Conservation (phyloP, 2,888 invertebrate genomes). For the Leptinotarsa haldemani region DNA sequence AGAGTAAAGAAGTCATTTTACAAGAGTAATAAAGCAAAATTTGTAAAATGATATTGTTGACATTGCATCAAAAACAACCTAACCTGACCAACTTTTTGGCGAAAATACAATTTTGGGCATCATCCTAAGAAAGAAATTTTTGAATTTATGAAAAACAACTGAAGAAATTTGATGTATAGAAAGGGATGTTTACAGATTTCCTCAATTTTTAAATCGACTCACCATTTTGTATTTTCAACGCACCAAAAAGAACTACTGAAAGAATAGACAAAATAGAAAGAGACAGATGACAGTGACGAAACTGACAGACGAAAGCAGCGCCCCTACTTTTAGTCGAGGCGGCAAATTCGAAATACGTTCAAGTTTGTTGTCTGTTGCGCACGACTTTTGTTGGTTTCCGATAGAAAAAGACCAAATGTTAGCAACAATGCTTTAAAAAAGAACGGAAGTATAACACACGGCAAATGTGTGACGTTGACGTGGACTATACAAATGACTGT, state of each 20-base stretch:
- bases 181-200: constrained; percentile 41
- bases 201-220: constrained; percentile 33
- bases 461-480: constrained; percentile 23
- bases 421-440: constrained; percentile 11
- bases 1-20: not conserved
- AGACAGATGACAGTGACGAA: constrained; percentile 30
- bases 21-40: not conserved
- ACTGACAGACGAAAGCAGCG: not conserved
- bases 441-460: constrained; percentile 20
- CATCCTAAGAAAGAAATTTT: not conserved
- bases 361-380: not conserved
- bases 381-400: not conserved
- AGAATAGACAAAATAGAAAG: constrained; percentile 33
- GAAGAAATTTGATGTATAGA: not conserved
- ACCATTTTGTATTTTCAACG: constrained; percentile 43
- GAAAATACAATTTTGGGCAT: constrained; percentile 10
- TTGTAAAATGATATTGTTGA: constrained; percentile 19
- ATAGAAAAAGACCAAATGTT: constrained; percentile 6
- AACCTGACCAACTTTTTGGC: constrained; percentile 12
- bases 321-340: not conserved
- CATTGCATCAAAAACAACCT: constrained; percentile 45
- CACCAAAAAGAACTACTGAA: constrained; percentile 30
- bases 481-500: constrained; percentile 6
- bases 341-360: constrained; percentile 40
- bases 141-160: not conserved